Conservation (phyloP, 2,888 invertebrate species). For the Baronia brevicornis region DNA sequence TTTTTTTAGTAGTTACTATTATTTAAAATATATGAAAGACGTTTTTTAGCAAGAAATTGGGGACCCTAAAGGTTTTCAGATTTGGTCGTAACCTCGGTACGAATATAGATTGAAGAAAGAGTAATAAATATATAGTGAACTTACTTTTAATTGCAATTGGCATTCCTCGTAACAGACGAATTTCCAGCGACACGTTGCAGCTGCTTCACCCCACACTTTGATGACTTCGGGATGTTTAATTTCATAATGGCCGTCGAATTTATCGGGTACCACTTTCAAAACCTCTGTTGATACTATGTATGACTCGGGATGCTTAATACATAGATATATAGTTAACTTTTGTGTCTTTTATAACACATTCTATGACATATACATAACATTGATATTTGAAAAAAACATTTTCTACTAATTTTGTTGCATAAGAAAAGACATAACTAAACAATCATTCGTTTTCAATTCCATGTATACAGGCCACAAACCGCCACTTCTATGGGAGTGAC, state of each 20-base stretch:
- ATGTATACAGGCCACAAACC: too few species aligned
- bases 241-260: constrained; percentile 57
- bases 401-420: neutral
- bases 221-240: constrained; percentile 49
- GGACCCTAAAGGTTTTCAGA: neutral
- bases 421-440: too few species aligned
- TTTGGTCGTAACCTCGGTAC: neutral
- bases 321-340: neutral
- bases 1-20: neutral
- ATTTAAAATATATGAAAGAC: neutral
- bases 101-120: too few species aligned
- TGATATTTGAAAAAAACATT: too few species aligned
- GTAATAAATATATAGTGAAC: too few species aligned
- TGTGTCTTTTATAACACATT: too few species aligned
- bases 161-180: constrained; percentile 54
- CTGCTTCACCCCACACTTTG: constrained; percentile 64
- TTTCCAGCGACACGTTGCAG: constrained; percentile 54
- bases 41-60: neutral
- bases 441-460: too few species aligned
- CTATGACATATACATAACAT: neutral
- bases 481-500: too few species aligned
- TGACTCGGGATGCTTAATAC: constrained; percentile 48
- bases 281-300: constrained; percentile 53
- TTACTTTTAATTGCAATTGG: constrained; percentile 50
- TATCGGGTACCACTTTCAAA: constrained; percentile 44